Conservation (phyloP, 2,113 vertebrate genomes). For the Suricata suricatta region DNA sequence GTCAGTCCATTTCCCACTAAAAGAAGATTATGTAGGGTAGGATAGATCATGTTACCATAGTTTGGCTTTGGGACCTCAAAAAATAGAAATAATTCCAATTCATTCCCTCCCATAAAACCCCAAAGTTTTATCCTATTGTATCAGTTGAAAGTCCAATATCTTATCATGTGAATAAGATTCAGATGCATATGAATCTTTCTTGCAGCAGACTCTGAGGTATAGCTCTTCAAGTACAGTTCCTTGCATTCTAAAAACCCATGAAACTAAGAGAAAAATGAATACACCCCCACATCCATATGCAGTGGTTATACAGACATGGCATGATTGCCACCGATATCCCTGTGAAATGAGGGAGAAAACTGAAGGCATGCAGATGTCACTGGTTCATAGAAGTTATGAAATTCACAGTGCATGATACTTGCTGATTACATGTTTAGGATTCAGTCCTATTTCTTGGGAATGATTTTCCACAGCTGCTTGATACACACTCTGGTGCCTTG, state of each 20-base stretch:
- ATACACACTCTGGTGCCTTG: neutral
- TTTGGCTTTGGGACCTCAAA: neutral
- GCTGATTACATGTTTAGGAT: slow-evolving; percentile 6
- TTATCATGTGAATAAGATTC: neutral
- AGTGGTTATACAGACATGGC: neutral
- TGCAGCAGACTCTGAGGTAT: neutral
- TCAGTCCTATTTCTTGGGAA: neutral
- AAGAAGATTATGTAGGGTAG: neutral
- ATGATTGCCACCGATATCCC: neutral
- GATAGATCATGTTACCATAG: neutral
- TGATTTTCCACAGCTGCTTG: slow-evolving; percentile 31
- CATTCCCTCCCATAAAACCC: neutral
- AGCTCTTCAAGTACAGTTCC: neutral
- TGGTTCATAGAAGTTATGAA: neutral
- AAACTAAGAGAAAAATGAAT: neutral
- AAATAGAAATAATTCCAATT: neutral
- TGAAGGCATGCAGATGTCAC: neutral
- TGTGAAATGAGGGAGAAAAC: neutral
- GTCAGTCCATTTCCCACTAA: neutral
- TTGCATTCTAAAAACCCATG: neutral
- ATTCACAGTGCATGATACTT: neutral
- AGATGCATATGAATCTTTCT: neutral
- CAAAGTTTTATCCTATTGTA: neutral
- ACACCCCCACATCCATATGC: neutral
- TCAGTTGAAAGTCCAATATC: neutral